These are phyloP conservation scores for Carpatolechia fugitivella DNA, from an alignment of 2,888 invertebrate genomes.

Conservation along the genomic window DNA sequence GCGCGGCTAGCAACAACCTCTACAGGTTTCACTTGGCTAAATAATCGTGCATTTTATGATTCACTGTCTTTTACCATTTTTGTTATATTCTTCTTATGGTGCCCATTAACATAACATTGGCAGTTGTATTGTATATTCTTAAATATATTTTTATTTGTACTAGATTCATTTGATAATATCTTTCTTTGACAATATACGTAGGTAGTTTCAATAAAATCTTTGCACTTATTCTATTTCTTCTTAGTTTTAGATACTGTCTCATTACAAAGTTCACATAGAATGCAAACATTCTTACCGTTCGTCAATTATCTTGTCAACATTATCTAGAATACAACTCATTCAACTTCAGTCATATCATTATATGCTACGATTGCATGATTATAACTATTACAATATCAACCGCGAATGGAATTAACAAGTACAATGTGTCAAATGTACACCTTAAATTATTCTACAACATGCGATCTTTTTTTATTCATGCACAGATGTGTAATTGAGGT, in stretches of 20 bases:
- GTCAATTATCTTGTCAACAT: constrained; percentile 4
- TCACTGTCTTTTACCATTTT: not conserved
- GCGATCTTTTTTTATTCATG: constrained; percentile 14
- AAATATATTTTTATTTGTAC: not conserved
- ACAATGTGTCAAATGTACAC: constrained; percentile 14
- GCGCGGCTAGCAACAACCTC: constrained; percentile 8
- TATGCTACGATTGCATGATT: not conserved
- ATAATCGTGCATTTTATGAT: constrained; percentile 14
- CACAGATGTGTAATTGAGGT: constrained; percentile 1
- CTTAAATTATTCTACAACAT: constrained; percentile 8
- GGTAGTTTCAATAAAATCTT: too few species aligned
- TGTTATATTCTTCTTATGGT: too few species aligned
- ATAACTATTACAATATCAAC: constrained; percentile 13
- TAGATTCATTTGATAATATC: not conserved
- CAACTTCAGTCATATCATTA: constrained; percentile 1
- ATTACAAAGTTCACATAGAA: too few species aligned
- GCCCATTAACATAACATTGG: too few species aligned
- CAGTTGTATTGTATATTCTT: not conserved
- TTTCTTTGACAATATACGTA: not conserved
- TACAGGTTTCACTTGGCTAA: constrained; percentile 5
- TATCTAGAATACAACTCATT: constrained; percentile 7
- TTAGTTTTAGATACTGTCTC: too few species aligned
- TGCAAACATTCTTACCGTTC: not conserved
- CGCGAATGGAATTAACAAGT: constrained; percentile 12
- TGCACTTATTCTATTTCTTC: too few species aligned